A percentile compares a stretch with the other conserved stretches of the same genome.
Evolutionary conservation across 2,113 vertebrate species (phyloP).

Genomic region (Xiphophorus maculatus): DNA sequence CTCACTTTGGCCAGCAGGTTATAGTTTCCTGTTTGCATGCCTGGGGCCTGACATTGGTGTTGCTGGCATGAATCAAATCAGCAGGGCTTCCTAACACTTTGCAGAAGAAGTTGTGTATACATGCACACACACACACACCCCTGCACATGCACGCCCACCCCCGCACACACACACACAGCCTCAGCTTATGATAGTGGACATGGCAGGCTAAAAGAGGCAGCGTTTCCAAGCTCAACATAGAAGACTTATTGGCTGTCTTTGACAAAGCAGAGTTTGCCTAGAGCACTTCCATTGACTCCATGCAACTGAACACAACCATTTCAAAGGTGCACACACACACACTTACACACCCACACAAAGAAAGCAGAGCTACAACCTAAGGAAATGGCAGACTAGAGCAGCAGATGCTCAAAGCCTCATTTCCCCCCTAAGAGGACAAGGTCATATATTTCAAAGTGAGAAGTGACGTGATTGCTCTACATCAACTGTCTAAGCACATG

Average conservation of each 20-base stretch:
- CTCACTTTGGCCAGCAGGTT: too few relatives aligned
- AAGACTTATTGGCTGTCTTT: constrained; percentile 58
- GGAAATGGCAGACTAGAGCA: constrained; percentile 32
- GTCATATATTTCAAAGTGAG: constrained; percentile 44
- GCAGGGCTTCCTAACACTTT: too few relatives aligned
- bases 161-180: too few relatives aligned
- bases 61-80: too few relatives aligned
- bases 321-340: not conserved
- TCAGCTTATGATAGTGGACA: not conserved
- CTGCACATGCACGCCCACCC: too few relatives aligned
- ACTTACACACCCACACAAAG: not conserved
- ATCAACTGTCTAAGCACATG: too few relatives aligned
- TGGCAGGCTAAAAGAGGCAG: constrained; percentile 12
- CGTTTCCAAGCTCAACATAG: constrained; percentile 44
- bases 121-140: too few relatives aligned
- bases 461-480: constrained; percentile 18
- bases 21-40: too few relatives aligned
- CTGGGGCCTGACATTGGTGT: too few relatives aligned
- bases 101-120: too few relatives aligned
- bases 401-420: constrained; percentile 47
- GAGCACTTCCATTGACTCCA: constrained; percentile 30
- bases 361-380: not conserved
- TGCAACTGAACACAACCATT: constrained; percentile 33
- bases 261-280: constrained; percentile 52
- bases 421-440: constrained; percentile 50